phyloP scores from a whole-genome alignment of 1,140 invertebrate genomes.

The Hylaeus volcanicus region DNA sequence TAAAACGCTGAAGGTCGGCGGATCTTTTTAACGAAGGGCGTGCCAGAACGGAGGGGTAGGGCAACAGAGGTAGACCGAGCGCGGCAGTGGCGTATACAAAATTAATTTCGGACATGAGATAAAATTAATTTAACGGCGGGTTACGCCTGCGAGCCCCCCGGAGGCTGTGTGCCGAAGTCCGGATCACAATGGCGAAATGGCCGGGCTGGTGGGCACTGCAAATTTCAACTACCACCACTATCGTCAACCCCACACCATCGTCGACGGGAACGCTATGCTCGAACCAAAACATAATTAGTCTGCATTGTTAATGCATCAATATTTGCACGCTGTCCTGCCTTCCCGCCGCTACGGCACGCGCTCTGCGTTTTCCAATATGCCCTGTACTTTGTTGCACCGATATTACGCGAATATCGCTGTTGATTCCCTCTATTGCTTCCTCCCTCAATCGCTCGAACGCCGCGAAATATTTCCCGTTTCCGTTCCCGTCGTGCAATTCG shows the following conservation, averaged over 20 bases:
- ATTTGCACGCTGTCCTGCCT: slow-evolving; percentile 79
- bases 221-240: slow-evolving; percentile 63
- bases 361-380: slow-evolving; percentile 67
- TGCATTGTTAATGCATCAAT: slow-evolving; percentile 81
- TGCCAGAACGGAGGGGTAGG: background rate
- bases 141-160: slow-evolving; percentile 64
- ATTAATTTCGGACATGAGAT: slow-evolving; percentile 78
- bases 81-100: slow-evolving; percentile 65
- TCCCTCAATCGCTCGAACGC: background rate
- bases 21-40: background rate
- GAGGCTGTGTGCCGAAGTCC: slow-evolving; percentile 77
- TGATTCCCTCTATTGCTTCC: slow-evolving; percentile 48
- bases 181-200: slow-evolving; percentile 79
- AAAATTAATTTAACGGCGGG: slow-evolving; percentile 80
- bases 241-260: slow-evolving; percentile 29
- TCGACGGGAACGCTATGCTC: slow-evolving; percentile 54
- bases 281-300: slow-evolving; percentile 81
- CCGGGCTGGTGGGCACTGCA: slow-evolving; percentile 70
- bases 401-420: slow-evolving; percentile 61
- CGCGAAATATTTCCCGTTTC: background rate
- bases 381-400: slow-evolving; percentile 59
- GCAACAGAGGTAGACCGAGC: slow-evolving; percentile 1
- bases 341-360: slow-evolving; percentile 59
- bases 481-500: slow-evolving; percentile 9
- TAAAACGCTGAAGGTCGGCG: background rate